Evolutionary conservation across 23 tunicate species (phyloP).

Genomic region (Halocynthia roretzi): DNA sequence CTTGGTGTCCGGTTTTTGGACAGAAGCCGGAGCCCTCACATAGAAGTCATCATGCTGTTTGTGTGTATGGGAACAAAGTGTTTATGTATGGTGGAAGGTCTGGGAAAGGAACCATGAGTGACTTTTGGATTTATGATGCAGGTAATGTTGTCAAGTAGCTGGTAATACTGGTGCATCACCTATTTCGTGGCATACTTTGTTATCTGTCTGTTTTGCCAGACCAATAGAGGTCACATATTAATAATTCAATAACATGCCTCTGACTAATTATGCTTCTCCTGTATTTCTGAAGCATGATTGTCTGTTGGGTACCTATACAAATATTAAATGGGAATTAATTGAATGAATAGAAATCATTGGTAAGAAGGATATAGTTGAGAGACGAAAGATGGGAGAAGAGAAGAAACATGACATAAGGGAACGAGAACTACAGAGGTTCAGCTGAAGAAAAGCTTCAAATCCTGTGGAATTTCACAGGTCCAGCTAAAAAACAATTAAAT

Average conservation of each 20-base stretch:
- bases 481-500: too few relatives aligned
- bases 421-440: too few relatives aligned
- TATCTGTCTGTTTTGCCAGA: neutral
- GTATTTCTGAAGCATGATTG: too few relatives aligned
- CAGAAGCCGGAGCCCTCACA: conserved; percentile 36
- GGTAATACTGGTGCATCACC: neutral
- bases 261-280: too few relatives aligned
- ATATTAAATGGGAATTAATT: too few relatives aligned
- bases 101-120: conserved; percentile 43
- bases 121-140: conserved; percentile 62
- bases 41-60: conserved; percentile 59
- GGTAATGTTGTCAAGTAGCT: neutral
- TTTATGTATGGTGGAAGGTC: conserved; percentile 84
- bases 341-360: too few relatives aligned
- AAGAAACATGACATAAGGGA: too few relatives aligned
- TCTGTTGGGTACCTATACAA: too few relatives aligned
- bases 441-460: too few relatives aligned
- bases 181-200: neutral
- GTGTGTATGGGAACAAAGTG: conserved; percentile 22
- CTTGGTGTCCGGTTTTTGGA: conserved; percentile 18
- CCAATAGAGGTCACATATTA: neutral
- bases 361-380: too few relatives aligned
- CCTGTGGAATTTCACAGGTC: too few relatives aligned
- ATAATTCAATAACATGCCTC: neutral
- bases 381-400: too few relatives aligned